These are phyloP conservation scores for Mimumesa dahlbomi DNA, from an alignment of 2,888 invertebrate genomes.

Conservation along the genomic window DNA sequence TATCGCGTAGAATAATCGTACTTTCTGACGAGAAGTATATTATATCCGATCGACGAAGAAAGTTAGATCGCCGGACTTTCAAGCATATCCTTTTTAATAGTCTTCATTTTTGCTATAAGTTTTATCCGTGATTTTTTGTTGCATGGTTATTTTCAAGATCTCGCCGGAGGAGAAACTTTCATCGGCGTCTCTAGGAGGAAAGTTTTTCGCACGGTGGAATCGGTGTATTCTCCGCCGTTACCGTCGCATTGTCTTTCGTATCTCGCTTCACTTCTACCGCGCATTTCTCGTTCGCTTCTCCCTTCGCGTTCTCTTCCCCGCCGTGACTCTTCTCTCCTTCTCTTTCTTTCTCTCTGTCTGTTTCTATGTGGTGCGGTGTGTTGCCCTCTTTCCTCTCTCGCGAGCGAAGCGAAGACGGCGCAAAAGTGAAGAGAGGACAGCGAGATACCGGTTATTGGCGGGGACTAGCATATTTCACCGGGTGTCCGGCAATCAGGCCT, in stretches of 20 bases:
- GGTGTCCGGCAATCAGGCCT: slow-evolving; percentile 70
- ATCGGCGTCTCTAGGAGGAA: slow-evolving; percentile 2
- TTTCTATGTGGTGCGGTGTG: slow-evolving; percentile 10
- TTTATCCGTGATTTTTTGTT: too few relatives aligned
- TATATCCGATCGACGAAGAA: too few relatives aligned
- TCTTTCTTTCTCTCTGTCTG: slow-evolving; percentile 4
- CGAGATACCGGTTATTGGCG: slow-evolving; percentile 77
- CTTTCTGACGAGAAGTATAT: too few relatives aligned
- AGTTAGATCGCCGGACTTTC: too few relatives aligned
- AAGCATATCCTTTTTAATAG: too few relatives aligned
- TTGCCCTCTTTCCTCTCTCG: slow-evolving; percentile 1
- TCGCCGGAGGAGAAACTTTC: neutral
- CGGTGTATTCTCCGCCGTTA: slow-evolving; percentile 7
- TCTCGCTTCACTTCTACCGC: slow-evolving; percentile 47
- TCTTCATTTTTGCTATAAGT: too few relatives aligned
- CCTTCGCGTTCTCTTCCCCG: neutral
- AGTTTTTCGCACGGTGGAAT: slow-evolving; percentile 26
- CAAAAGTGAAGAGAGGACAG: slow-evolving; percentile 64
- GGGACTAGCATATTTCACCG: slow-evolving; percentile 74
- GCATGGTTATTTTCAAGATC: too few relatives aligned
- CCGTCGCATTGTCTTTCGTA: slow-evolving; percentile 52
- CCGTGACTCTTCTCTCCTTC: neutral
- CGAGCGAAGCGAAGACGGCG: slow-evolving; percentile 47
- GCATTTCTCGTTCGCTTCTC: slow-evolving; percentile 33
- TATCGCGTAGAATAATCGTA: too few relatives aligned